phyloP scores from a whole-genome alignment of 2,113 vertebrate genomes.

The Argyrosomus japonicus region DNA sequence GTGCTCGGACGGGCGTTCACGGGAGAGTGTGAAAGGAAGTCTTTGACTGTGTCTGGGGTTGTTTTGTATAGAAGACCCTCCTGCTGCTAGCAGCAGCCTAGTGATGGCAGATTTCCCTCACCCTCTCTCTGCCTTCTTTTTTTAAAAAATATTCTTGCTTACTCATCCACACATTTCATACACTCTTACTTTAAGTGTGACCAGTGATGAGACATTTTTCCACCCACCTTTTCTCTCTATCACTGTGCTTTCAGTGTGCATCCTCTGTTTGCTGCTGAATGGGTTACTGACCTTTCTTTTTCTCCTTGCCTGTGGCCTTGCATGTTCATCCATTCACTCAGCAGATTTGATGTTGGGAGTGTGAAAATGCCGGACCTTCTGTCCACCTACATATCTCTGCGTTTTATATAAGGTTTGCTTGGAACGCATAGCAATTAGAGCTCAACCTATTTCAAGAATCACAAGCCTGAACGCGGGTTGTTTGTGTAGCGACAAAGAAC shows the following conservation, averaged over 20 bases:
- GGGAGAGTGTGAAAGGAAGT: conserved; percentile 73
- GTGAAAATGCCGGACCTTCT: conserved; percentile 11
- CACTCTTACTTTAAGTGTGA: conserved; percentile 52
- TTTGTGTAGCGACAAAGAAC: conserved; percentile 38
- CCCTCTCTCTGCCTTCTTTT: conserved; percentile 35
- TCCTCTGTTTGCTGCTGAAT: conserved; percentile 48
- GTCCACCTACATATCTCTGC: conserved; percentile 17
- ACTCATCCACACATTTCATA: conserved; percentile 53
- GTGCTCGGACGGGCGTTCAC: conserved; percentile 40
- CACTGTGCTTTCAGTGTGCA: conserved; percentile 28
- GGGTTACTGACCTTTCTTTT: conserved; percentile 36
- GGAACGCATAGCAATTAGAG: conserved; percentile 43
- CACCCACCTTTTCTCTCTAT: conserved; percentile 43
- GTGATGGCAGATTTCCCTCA: conserved; percentile 62
- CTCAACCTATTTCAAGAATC: conserved; percentile 43
- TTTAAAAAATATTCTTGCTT: conserved; percentile 27
- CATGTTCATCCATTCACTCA: conserved; percentile 27
- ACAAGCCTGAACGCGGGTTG: conserved; percentile 26
- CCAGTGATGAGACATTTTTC: conserved; percentile 44
- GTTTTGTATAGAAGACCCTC: conserved; percentile 71
- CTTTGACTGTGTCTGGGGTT: conserved; percentile 74
- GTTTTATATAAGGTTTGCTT: conserved; percentile 29
- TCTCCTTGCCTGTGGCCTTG: conserved; percentile 36
- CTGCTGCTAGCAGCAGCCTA: conserved; percentile 68
- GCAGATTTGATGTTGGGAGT: conserved; percentile 43